Base-by-base conservation (phyloP, 2,797 vertebrate species). In the Dendrocincla tyrannina region DNA sequence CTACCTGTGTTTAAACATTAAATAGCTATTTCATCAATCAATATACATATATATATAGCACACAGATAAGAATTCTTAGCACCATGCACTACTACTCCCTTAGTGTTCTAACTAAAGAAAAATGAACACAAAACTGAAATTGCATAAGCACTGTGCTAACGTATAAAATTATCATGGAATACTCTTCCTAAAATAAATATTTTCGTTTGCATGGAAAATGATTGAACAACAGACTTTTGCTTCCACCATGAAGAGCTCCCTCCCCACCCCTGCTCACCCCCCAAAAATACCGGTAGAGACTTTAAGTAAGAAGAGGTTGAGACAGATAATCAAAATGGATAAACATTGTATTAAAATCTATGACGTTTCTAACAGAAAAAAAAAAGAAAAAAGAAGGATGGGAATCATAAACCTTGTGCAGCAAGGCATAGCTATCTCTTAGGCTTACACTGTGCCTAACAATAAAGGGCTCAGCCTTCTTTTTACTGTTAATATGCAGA, bases 201-300 rank as follows among this genome's bases (percentile, higher is more conserved):
- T 27, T 50, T 70, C 14, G 12, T 67, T 76, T 80, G 42, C 20
- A 72, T 4, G 13, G 58, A 63, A 93, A 84, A 88, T 27, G 8
- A 63, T 0, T 35, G 24, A 74, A 77, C 11, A 53, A 53, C 52
- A 53, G 30, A 32, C 28, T 55, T 82, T 23, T 69, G 49, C 20
- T 77, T 70, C 28, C 44, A 41, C 4, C 32, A 50, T 1, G 0
- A 88, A 76, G 50, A 73, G 14, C 11, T 49, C 60, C 10, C 5
- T 41, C 12, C 17, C 30, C 33, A 17, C 2, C 9, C 7, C 8
- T 7, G 6, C 5, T 11, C 4, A 4, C 14, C 5, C 5, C 2
- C 3, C 18, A 46, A 49, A 74, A 37, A 33, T 32, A 35, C 81
- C 14, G 52, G 32, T 13, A 79, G 13, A 47, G 33, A 64, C 32